A percentile compares a stretch with the other conserved stretches of the same genome.
Conservation (phyloP, 2,113 vertebrate species). For the Bubo bubo region DNA sequence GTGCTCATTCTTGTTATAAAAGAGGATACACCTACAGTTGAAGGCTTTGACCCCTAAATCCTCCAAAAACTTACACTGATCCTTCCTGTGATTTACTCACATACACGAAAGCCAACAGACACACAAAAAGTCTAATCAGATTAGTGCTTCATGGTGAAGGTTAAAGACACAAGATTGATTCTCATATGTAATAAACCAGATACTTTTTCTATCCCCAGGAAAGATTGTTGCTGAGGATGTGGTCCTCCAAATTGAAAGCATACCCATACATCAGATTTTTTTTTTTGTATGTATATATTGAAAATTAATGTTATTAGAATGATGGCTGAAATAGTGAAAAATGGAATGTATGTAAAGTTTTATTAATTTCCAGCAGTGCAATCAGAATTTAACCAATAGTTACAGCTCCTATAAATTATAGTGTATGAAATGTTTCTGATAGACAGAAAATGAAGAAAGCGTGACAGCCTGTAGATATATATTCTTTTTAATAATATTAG, state of each 20-base stretch:
- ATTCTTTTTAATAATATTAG: constrained; percentile 26
- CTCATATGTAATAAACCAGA: background rate
- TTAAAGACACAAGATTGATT: background rate
- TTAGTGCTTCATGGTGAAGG: background rate
- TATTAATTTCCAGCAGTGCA: background rate
- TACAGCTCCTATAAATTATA: background rate
- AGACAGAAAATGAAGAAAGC: background rate
- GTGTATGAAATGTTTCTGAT: background rate
- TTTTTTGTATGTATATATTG: background rate
- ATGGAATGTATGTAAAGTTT: background rate
- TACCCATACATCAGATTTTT: background rate
- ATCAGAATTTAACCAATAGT: background rate
- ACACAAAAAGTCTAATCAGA: background rate
- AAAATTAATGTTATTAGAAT: background rate
- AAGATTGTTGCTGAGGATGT: background rate
- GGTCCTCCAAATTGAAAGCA: background rate
- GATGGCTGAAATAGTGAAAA: background rate
- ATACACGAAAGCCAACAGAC: background rate
- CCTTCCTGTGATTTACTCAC: background rate
- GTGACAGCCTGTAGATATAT: background rate
- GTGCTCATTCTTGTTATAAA: background rate
- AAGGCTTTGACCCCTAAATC: background rate
- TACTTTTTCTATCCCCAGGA: background rate
- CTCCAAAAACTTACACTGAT: background rate
- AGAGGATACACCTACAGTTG: background rate